These are phyloP conservation scores for Wasmannia auropunctata DNA, from an alignment of 1,140 invertebrate species.

Conservation along the genomic window DNA sequence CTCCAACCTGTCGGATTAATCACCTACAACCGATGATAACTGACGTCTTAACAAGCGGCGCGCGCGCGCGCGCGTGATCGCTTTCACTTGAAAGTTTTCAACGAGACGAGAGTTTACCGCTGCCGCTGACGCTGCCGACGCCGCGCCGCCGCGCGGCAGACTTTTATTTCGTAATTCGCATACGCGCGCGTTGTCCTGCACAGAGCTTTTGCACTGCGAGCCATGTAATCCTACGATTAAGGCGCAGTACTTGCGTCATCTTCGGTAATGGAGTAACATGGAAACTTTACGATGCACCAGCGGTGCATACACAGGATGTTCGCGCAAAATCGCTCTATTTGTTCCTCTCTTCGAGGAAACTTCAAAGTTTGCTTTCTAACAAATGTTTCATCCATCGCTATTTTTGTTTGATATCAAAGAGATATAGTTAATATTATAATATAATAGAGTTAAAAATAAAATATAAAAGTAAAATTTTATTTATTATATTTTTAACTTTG, in stretches of 20 bases:
- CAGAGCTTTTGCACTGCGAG: not conserved
- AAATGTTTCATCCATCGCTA: not conserved
- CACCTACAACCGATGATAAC: slow-evolving; percentile 57
- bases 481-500: not conserved
- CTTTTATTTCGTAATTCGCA: slow-evolving; percentile 41
- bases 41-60: slow-evolving; percentile 65
- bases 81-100: slow-evolving; percentile 67
- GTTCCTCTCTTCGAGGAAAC: not conserved
- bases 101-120: slow-evolving; percentile 16
- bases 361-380: not conserved
- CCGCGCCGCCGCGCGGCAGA: no score
- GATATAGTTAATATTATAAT: not conserved
- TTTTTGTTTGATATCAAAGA: not conserved
- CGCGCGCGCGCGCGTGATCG: slow-evolving; percentile 28
- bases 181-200: slow-evolving; percentile 13
- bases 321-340: not conserved
- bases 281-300: not conserved
- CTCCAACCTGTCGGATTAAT: slow-evolving; percentile 65
- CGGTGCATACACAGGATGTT: not conserved
- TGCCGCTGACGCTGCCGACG: not conserved
- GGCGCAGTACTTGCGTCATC: slow-evolving; percentile 49
- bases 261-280: slow-evolving; percentile 33
- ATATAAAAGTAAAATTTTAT: not conserved
- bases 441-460: not conserved
- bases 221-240: slow-evolving; percentile 51